phyloP scores from a whole-genome alignment of 2,113 vertebrate species.

The Dasyurus viverrinus region DNA sequence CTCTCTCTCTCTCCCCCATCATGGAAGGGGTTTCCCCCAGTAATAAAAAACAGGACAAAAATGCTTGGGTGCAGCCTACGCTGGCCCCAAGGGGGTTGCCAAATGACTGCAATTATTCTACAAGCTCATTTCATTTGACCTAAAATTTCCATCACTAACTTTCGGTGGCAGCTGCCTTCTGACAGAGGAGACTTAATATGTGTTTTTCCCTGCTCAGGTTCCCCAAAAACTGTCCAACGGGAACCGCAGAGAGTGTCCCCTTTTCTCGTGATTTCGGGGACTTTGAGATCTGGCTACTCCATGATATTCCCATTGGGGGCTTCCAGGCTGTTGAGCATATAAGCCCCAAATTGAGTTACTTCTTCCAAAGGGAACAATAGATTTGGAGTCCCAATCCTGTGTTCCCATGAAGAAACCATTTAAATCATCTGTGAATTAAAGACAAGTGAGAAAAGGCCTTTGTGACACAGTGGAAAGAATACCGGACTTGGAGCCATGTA shows the following conservation, averaged over 20 bases:
- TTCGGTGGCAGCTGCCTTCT: background rate
- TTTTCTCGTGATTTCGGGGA: background rate
- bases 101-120: slow-evolving; percentile 10
- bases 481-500: background rate
- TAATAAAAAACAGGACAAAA: slow-evolving; percentile 64
- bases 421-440: background rate
- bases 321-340: background rate
- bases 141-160: background rate
- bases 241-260: background rate
- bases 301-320: background rate
- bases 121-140: background rate
- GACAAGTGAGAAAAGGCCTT: background rate
- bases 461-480: background rate
- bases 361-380: background rate
- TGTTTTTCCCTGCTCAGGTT: background rate
- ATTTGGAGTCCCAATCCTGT: background rate
- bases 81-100: slow-evolving; percentile 11
- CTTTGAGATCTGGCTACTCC: background rate
- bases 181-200: fast-evolving
- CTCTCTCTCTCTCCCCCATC: background rate
- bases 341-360: background rate
- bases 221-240: background rate
- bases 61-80: slow-evolving; percentile 25
- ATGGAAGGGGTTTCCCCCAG: slow-evolving; percentile 15
- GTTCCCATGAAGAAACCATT: background rate